phyloP scores from a whole-genome alignment of 2,113 vertebrate species.

The Nanger granti region DNA sequence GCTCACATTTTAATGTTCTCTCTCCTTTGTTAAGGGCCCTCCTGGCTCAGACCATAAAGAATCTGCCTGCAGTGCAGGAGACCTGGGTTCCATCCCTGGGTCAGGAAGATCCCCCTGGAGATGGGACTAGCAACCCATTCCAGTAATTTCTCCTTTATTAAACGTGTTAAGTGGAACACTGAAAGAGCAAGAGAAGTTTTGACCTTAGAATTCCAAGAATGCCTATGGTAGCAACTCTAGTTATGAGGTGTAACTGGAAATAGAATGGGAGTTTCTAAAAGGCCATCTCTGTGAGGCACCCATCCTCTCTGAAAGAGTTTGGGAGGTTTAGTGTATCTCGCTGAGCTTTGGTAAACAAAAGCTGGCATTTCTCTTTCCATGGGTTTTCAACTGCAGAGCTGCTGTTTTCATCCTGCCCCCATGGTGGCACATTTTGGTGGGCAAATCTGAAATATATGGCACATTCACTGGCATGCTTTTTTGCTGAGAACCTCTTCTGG shows the following conservation, averaged over 20 bases:
- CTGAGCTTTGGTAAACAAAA: slow-evolving; percentile 6
- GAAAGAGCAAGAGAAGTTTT: background rate
- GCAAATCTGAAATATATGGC: background rate
- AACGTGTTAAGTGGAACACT: background rate
- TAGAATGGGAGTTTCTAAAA: background rate
- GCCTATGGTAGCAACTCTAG: background rate
- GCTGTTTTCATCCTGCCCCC: background rate
- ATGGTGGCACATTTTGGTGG: background rate
- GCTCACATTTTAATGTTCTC: background rate
- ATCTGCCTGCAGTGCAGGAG: background rate
- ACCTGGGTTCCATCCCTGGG: background rate
- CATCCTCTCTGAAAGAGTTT: slow-evolving; percentile 1
- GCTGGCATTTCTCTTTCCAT: background rate
- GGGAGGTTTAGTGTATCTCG: background rate
- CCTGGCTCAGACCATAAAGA: background rate
- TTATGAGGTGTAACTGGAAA: background rate
- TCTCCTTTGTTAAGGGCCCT: background rate
- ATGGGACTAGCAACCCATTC: background rate
- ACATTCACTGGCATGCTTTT: background rate
- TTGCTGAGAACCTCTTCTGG: background rate
- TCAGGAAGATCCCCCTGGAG: background rate
- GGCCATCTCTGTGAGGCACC: background rate
- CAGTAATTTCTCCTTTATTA: background rate
- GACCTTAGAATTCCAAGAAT: background rate
- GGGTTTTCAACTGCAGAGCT: background rate